Percentiles rank a stretch among this genome's conserved stretches.
phyloP scores from a whole-genome alignment of 2,888 invertebrate species.

The Seladonia tumulorum region DNA sequence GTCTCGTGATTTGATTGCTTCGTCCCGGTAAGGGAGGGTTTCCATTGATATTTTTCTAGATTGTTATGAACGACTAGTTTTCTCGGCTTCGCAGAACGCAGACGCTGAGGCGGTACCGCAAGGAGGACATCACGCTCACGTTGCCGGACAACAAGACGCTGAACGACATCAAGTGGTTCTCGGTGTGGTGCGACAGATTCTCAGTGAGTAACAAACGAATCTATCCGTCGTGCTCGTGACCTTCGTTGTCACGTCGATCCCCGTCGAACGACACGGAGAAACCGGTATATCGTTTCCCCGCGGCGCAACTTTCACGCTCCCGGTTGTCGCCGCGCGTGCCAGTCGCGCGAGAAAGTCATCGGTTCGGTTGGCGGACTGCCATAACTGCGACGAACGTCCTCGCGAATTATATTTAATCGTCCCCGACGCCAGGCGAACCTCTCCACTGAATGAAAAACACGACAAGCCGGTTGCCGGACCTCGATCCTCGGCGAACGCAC shows the following conservation, averaged over 20 bases:
- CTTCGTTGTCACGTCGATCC: constrained; percentile 53
- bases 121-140: constrained; percentile 92
- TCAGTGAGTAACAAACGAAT: constrained; percentile 87
- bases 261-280: constrained; percentile 43
- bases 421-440: background rate
- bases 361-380: constrained; percentile 31
- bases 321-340: constrained; percentile 27
- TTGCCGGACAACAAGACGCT: constrained; percentile 95
- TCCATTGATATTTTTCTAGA: too few relatives aligned
- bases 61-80: background rate
- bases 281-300: constrained; percentile 67
- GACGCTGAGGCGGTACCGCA: constrained; percentile 92
- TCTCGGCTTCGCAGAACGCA: constrained; percentile 85
- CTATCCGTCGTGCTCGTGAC: constrained; percentile 61
- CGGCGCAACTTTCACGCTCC: constrained; percentile 72
- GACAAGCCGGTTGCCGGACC: background rate
- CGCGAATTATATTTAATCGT: constrained; percentile 14
- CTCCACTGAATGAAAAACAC: background rate
- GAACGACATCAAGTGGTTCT: constrained; percentile 93
- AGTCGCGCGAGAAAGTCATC: constrained; percentile 43
- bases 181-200: constrained; percentile 96
- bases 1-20: too few relatives aligned
- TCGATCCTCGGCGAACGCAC: background rate
- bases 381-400: background rate
- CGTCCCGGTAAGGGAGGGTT: too few relatives aligned